These are phyloP conservation scores for Proterorhinus semilunaris DNA, from an alignment of 2,113 vertebrate species.

Conservation along the genomic window DNA sequence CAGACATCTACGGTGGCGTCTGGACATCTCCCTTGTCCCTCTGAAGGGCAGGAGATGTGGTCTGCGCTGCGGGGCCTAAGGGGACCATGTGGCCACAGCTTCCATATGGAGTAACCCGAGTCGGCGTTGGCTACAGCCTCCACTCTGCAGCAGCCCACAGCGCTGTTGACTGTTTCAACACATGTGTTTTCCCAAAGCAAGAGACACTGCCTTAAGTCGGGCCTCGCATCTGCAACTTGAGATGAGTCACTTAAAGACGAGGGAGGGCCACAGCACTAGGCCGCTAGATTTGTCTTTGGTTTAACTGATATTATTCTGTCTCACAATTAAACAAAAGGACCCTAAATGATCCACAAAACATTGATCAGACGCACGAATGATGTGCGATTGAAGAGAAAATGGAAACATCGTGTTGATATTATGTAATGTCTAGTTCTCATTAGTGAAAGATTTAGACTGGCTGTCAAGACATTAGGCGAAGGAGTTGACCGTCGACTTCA, in stretches of 20 bases:
- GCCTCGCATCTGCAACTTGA: slow-evolving; percentile 48
- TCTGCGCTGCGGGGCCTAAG: slow-evolving; percentile 31
- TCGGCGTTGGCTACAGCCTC: slow-evolving; percentile 54
- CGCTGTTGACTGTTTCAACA: slow-evolving; percentile 79
- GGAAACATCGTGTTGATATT: no score
- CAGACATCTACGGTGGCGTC: slow-evolving; percentile 11
- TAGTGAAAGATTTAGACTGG: no score
- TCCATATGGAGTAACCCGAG: slow-evolving; percentile 74
- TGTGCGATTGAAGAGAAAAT: no score
- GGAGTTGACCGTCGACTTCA: no score
- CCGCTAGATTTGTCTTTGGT: no score
- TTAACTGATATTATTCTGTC: no score
- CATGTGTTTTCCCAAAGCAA: slow-evolving; percentile 80
- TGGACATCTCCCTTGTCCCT: slow-evolving; percentile 51
- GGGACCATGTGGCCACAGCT: slow-evolving; percentile 54
- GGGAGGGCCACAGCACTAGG: no score
- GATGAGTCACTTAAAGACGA: slow-evolving; percentile 33
- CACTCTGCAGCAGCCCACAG: slow-evolving; percentile 49
- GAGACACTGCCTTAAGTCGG: slow-evolving; percentile 59
- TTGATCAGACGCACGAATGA: no score
- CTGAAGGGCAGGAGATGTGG: slow-evolving; percentile 68
- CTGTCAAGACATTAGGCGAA: no score
- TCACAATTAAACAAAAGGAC: no score
- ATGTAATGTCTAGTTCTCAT: no score
- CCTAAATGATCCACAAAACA: no score